Percentiles rank a stretch among this genome's conserved stretches.
Evolutionary conservation across 2,113 vertebrate genomes (phyloP).

Genomic region (Myodes glareolus): DNA sequence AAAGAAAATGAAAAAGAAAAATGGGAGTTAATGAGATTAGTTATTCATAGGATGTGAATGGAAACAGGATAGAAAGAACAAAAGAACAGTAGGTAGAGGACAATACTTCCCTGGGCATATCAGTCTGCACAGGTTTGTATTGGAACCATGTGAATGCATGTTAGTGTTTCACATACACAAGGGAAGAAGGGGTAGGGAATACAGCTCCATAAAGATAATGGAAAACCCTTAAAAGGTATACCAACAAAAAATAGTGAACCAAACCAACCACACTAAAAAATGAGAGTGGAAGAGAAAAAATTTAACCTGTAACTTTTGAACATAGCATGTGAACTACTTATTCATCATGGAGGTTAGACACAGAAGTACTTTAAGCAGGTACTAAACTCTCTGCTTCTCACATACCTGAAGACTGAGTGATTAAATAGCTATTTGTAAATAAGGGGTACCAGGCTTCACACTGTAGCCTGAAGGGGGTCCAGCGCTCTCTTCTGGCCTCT

Average conservation of each 20-base stretch:
- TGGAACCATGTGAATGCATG: not conserved
- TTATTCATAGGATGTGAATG: not conserved
- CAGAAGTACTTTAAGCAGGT: not conserved
- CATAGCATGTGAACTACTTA: not conserved
- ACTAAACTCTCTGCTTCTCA: not conserved
- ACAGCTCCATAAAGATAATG: not conserved
- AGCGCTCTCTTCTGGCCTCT: not conserved
- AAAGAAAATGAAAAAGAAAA: not conserved
- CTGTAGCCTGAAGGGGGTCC: too few species aligned
- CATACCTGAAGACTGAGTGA: not conserved
- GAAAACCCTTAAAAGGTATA: not conserved
- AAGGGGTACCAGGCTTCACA: not conserved
- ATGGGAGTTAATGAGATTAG: too few species aligned
- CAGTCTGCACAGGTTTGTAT: not conserved
- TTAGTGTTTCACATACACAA: too few species aligned
- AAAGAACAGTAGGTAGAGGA: not conserved
- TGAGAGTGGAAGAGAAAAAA: not conserved
- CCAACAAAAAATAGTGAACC: not conserved
- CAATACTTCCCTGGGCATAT: not conserved
- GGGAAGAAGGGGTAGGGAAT: too few species aligned
- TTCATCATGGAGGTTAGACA: not conserved
- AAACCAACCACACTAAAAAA: not conserved
- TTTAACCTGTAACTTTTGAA: not conserved
- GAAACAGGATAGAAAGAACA: not conserved
- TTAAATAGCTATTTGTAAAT: not conserved